Percentiles rank a stretch among this genome's conserved stretches.
These are phyloP conservation scores for Ceryle rudis DNA, from an alignment of 2,797 vertebrate genomes.

Conservation along the genomic window DNA sequence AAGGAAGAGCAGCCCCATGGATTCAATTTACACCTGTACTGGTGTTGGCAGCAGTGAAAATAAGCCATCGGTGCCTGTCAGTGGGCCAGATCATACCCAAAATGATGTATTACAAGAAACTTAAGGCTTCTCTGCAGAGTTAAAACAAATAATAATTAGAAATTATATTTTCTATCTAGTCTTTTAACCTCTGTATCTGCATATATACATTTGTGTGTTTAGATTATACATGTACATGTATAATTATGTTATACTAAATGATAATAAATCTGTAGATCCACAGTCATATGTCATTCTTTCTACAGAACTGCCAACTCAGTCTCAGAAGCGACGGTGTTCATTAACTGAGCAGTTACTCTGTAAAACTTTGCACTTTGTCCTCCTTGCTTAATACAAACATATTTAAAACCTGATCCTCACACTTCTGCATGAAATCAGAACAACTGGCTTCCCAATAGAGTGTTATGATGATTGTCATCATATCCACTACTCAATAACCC, in stretches of 20 bases:
- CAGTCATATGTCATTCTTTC: background rate
- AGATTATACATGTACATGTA: background rate
- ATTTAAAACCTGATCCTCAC: background rate
- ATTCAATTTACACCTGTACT: background rate
- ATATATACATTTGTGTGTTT: background rate
- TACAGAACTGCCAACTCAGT: background rate
- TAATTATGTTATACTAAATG: background rate
- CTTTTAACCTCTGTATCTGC: background rate
- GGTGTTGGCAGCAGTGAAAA: background rate
- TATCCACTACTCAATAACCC: fast-evolving
- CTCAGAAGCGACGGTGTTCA: background rate
- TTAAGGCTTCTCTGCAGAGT: background rate
- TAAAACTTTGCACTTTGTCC: background rate
- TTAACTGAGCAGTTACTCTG: background rate
- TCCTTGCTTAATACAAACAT: background rate
- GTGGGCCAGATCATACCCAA: background rate
- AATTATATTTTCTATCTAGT: background rate
- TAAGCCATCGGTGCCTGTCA: background rate
- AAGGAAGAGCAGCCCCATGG: background rate
- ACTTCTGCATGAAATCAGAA: background rate
- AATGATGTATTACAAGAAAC: background rate
- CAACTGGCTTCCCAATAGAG: background rate
- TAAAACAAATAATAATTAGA: background rate
- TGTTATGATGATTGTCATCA: background rate
- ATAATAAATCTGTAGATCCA: background rate